Base-by-base conservation (phyloP, 1,140 invertebrate species). In the Zaprionus tsacasi region DNA sequence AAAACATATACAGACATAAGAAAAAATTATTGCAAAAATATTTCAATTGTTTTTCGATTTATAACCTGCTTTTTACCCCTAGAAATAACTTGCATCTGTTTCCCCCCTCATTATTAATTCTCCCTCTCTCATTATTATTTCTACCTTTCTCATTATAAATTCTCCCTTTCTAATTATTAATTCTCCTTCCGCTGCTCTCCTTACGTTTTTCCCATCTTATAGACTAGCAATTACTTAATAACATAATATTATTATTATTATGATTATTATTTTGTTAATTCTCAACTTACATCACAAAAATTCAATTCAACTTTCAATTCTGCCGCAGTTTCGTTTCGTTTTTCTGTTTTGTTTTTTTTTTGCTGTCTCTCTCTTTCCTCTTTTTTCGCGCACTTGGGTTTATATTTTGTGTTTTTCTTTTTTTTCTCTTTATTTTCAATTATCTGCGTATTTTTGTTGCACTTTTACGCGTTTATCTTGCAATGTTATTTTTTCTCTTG, bases 201-300 rank as follows among this genome's bases (percentile, higher is more conserved):
- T 8, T 2, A 7, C 1, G 5, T 0, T n/a, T 38, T 4, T 57
- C 2, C 10, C 27, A 43, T 10, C 52, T 52, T 54, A 55, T 25
- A 30, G 35, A 65, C 27, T 67, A 38, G 3, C 40, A 52, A 30
- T 61, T 64, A 36, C 27, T 50, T 71, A 79, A 65, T 43, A n/a
- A 48, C 40, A 60, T 21, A n/a, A 48, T 48, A 60, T 21, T 21
- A 50, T 12, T 7, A 12, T 70, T 15, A 17, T 50, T 30, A 38
- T 43, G 21, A 54, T 65, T 55, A 35, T 8, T 48, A 64, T 15
- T 35, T 70, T 13, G n/a, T 50, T 30, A 38, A 35, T 71, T 58
- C 55, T 68, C 66, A 76, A 72, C 81, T 83, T 83, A 80, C 81
- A 85, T 85, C 78, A 85, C 81, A 80, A 83, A 79, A 78, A 55